Evolutionary conservation across 1,140 invertebrate species (phyloP).

Genomic region (Heterodera carotae): DNA sequence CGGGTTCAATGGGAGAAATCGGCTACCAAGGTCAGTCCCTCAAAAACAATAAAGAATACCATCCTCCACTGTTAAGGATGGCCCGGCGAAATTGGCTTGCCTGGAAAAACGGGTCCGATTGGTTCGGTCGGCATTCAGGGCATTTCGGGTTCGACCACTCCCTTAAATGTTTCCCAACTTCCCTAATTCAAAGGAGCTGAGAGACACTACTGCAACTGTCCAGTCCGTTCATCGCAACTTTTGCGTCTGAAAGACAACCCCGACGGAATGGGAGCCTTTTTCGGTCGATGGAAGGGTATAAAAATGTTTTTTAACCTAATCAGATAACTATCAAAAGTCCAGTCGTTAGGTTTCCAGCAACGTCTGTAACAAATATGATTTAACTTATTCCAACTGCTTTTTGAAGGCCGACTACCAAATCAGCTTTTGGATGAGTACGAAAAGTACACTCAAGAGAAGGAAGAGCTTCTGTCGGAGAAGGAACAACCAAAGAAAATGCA

Average conservation of each 20-base stretch:
- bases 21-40: constrained; percentile 15
- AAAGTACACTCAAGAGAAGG: constrained; percentile 20
- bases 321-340: too few relatives aligned
- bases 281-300: constrained; percentile 24
- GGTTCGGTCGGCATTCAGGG: constrained; percentile 27
- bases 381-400: too few relatives aligned
- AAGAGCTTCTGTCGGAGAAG: constrained; percentile 1
- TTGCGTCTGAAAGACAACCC: constrained; percentile 18
- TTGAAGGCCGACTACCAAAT: constrained; percentile 14
- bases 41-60: neutral
- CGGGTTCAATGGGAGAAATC: constrained; percentile 4
- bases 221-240: constrained; percentile 28
- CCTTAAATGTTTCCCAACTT: constrained; percentile 10
- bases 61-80: constrained; percentile 7
- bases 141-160: constrained; percentile 8
- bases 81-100: constrained; percentile 26
- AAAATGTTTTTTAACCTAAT: too few relatives aligned
- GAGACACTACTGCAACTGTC: constrained; percentile 37
- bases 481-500: neutral
- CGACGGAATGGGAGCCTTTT: neutral
- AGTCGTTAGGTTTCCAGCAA: too few relatives aligned
- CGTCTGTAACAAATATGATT: too few relatives aligned
- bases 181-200: constrained; percentile 34
- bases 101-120: neutral
- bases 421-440: constrained; percentile 21